Evolutionary conservation across 2,113 vertebrate genomes (phyloP), one percentile per base, ranked within the genome.

Genomic region (Chunga burmeisteri): DNA sequence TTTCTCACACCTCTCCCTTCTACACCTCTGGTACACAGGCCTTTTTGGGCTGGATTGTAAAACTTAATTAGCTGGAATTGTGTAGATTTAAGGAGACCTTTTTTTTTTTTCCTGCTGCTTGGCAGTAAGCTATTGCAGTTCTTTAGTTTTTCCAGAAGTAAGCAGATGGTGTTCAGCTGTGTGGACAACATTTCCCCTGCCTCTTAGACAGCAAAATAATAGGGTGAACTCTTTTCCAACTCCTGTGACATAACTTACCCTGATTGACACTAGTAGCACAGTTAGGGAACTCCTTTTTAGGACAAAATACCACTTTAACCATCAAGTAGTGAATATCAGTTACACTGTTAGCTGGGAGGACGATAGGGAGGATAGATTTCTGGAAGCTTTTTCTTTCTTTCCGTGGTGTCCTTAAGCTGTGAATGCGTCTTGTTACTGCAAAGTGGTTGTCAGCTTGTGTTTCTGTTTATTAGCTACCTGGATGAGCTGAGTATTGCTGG

Each of bases 401-500:
- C 29, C 5, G 1, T 22, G 6, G 17, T 30, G 8, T 88, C 30
- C 13, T 82, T 26, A 40, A 65, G 53, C 67, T 93, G 49, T 15
- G 20, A 83, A 66, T 67, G 23, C 19, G 20, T 65, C 56, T 50
- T 81, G 59, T 62, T 71, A 9, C 44, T 81, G 13, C 29, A 47
- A 22, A 30, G 47, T 58, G 38, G 0, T 79, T 56, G 32, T 71
- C 88, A 91, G 85, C 13, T 22, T 42, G 25, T 93, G 59, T 71
- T 75, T 94, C 73, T 84, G 25, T 68, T 9, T 17, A 38, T 34
- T 91, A 99, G 99, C 96, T 99, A 99, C 97, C 98, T 99, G 97
- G 99, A 99, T 50, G 99, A 99, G 96, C 96, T 99, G 97, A 99
- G 99, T 81, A 62, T 99, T 23, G 99, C 99, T 32, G 99, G 99